Percentiles rank a stretch among this genome's conserved stretches.
Conservation (phyloP, 2,113 vertebrate genomes). For the Casuarius casuarius region DNA sequence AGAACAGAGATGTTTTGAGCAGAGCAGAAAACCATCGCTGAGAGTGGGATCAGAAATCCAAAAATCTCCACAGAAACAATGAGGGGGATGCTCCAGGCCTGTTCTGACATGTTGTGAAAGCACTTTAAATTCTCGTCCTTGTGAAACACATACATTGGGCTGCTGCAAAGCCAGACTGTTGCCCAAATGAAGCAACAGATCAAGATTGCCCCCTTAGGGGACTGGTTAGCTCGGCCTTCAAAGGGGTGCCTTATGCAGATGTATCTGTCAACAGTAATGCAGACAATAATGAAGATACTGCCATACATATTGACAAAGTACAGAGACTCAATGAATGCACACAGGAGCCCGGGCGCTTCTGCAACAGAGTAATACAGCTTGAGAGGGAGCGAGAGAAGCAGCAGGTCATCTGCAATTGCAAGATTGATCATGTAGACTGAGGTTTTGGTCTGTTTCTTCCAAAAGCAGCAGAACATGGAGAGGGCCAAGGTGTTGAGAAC, state of each 20-base stretch:
- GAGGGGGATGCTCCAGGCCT: conserved; percentile 75
- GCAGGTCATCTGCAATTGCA: conserved; percentile 83
- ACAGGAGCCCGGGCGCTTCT: background rate
- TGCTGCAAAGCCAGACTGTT: conserved; percentile 68
- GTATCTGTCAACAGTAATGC: conserved; percentile 89
- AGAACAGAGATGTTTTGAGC: conserved; percentile 78
- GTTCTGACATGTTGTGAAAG: conserved; percentile 81
- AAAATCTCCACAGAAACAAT: conserved; percentile 83
- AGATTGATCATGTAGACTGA: conserved; percentile 91
- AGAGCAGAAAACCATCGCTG: conserved; percentile 83
- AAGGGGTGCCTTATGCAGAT: conserved; percentile 83
- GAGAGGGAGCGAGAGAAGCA: conserved; percentile 85
- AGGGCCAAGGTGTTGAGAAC: conserved; percentile 82
- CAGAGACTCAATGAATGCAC: conserved; percentile 81
- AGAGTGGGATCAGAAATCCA: conserved; percentile 86
- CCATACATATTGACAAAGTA: conserved; percentile 90
- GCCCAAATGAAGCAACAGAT: conserved; percentile 82
- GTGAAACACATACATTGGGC: conserved; percentile 72
- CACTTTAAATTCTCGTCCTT: conserved; percentile 25
- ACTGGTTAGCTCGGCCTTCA: conserved; percentile 77
- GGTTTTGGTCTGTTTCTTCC: conserved; percentile 82
- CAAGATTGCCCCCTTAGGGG: conserved; percentile 68
- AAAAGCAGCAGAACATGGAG: conserved; percentile 75
- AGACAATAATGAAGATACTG: conserved; percentile 88
- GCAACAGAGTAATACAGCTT: conserved; percentile 75